These are phyloP conservation scores for Prinia subflava DNA, from an alignment of 2,113 vertebrate species.

Conservation along the genomic window DNA sequence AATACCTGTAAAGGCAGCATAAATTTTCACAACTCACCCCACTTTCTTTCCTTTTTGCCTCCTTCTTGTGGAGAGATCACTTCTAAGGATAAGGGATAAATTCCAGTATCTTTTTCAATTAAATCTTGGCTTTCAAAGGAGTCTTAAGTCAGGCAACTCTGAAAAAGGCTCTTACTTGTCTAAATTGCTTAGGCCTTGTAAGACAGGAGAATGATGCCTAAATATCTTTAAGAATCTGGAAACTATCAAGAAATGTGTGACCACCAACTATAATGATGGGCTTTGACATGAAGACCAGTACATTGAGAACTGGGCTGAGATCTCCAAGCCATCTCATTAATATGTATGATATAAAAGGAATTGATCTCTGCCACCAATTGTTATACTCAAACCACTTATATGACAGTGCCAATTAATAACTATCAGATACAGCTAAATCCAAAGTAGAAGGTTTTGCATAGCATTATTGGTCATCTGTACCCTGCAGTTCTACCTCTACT, in stretches of 20 bases:
- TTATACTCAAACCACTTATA: neutral
- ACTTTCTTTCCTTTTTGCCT: neutral
- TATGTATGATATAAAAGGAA: neutral
- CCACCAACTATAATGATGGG: neutral
- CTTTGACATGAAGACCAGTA: neutral
- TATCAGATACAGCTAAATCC: neutral
- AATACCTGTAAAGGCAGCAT: neutral
- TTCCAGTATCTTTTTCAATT: neutral
- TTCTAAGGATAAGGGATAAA: neutral
- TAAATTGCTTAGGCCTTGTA: neutral
- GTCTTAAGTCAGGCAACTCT: neutral
- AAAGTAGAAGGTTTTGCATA: neutral
- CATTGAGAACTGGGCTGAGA: neutral
- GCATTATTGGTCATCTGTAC: neutral
- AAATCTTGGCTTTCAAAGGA: neutral
- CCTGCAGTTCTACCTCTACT: neutral
- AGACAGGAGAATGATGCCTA: neutral
- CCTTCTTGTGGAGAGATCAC: neutral
- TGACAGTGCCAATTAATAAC: neutral
- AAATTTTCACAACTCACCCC: neutral
- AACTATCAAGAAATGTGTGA: neutral
- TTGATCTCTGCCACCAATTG: neutral
- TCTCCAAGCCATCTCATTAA: neutral
- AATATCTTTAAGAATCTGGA: neutral
- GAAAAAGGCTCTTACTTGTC: neutral